Percentiles rank a stretch among this genome's conserved stretches.
These are phyloP conservation scores for Lacerta agilis DNA, from an alignment of 2,797 vertebrate species.

Conservation along the genomic window DNA sequence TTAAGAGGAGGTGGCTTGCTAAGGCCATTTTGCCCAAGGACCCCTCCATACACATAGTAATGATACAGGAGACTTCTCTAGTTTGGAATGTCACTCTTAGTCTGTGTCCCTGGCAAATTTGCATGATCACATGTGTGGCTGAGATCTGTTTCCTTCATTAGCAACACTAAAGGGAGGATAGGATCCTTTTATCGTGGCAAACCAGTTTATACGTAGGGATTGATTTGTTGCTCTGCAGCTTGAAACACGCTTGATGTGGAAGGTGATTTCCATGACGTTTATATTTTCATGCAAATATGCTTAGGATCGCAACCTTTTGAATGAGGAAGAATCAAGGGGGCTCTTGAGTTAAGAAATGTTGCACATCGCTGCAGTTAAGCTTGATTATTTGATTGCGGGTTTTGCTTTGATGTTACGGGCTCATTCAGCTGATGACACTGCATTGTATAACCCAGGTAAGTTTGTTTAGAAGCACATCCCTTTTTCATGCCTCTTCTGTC, in stretches of 20 bases:
- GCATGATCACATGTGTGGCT: background rate
- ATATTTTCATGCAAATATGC: background rate
- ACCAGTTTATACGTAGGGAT: background rate
- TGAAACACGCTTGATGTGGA: background rate
- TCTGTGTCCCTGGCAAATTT: no score
- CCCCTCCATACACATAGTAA: background rate
- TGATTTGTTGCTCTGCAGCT: background rate
- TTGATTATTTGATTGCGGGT: background rate
- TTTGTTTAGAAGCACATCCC: background rate
- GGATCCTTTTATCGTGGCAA: background rate
- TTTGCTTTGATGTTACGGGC: background rate
- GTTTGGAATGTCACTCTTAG: no score
- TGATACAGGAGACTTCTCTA: background rate
- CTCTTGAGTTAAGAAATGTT: background rate
- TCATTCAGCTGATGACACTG: background rate
- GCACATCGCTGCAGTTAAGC: background rate
- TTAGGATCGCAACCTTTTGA: background rate
- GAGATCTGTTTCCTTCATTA: background rate
- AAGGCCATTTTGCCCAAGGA: background rate
- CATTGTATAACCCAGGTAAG: background rate
- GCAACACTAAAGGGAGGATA: background rate
- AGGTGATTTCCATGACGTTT: background rate
- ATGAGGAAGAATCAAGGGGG: background rate
- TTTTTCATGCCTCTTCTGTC: background rate
- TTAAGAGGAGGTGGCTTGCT: no score